phyloP scores from a whole-genome alignment of 2,113 vertebrate species.

The Lepus americanus region DNA sequence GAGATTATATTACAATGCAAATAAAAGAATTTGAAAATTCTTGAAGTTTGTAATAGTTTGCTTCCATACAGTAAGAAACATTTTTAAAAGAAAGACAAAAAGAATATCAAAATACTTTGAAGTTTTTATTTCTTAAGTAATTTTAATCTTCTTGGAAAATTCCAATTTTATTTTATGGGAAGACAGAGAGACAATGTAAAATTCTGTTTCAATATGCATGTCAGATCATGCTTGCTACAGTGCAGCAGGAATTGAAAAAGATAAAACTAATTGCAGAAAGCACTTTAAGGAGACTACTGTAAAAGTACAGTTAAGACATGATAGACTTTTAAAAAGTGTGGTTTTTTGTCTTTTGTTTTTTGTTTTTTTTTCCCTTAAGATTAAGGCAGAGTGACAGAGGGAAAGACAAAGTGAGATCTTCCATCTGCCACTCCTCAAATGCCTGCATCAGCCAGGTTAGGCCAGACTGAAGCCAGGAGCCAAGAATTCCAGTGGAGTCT shows the following conservation, averaged over 20 bases:
- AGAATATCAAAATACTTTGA: not conserved
- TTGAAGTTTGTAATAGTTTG: conserved; percentile 39
- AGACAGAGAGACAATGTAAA: conserved; percentile 12
- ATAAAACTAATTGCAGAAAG: conserved; percentile 1
- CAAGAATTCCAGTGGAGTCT: too few relatives aligned
- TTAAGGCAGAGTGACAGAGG: too few relatives aligned
- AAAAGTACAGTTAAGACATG: not conserved
- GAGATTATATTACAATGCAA: conserved; percentile 34
- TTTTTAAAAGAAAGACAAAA: conserved; percentile 46
- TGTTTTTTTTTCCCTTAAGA: too few relatives aligned
- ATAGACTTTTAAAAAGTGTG: not conserved
- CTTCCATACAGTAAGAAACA: conserved; percentile 43
- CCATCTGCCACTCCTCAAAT: too few relatives aligned
- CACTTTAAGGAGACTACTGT: conserved; percentile 32
- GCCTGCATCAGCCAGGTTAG: too few relatives aligned
- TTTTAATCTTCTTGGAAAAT: conserved; percentile 55
- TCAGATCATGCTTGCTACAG: conserved; percentile 16
- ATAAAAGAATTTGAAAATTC: conserved; percentile 40
- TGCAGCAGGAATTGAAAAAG: not conserved
- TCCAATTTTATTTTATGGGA: conserved; percentile 12
- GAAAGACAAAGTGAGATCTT: too few relatives aligned
- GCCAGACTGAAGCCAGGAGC: too few relatives aligned
- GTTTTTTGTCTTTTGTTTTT: too few relatives aligned
- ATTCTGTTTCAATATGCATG: not conserved
- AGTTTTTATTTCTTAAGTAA: not conserved